Evolutionary conservation across 1,140 invertebrate species (phyloP), one percentile per base, ranked within the genome.

Genomic region (Cyphomyrmex costatus): DNA sequence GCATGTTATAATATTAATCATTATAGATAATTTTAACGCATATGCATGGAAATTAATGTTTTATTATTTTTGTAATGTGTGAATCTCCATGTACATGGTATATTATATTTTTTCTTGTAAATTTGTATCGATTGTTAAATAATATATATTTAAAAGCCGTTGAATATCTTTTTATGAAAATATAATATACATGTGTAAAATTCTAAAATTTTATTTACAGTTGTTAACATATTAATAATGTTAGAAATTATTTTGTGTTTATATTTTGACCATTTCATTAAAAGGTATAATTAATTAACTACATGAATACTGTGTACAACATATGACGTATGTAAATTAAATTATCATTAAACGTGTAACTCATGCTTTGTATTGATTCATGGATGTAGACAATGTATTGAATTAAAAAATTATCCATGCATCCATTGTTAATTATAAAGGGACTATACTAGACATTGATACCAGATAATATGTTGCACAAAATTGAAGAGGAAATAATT

Each of bases 401-500:
- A 53, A 70, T 53, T 66, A 46, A 80, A 80, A 80, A 56, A 70
- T 56, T 68, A 79, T 53, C 53, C 2, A 30, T n/a, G n/a, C 63
- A 68, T 80, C n/a, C 33, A 7, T 80, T 70, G 46, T 80, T 49
- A 46, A 79, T 21, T 42, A 53, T 79, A 33, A 68, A 42, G 42
- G 46, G 16, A 33, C 12, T 80, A 24, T 27, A 33, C 49, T 60
- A 24, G n/a, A 24, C n/a, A 80, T 56, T 80, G 5, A 80, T 42
- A 46, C 4, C 30, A 58, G 33, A 42, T 80, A 71, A 80, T 46
- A 61, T 42, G 49, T 68, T 36, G 33, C 14, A 1, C 16, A 33
- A 70, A 80, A 71, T 56, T 71, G 14, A 19, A 80, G 16, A 56
- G 78, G 19, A 42, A 42, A 80, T 80, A 68, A 80, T 70, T 33